These are phyloP conservation scores for Peromyscus leucopus DNA, from an alignment of 2,113 vertebrate genomes.

Conservation along the genomic window DNA sequence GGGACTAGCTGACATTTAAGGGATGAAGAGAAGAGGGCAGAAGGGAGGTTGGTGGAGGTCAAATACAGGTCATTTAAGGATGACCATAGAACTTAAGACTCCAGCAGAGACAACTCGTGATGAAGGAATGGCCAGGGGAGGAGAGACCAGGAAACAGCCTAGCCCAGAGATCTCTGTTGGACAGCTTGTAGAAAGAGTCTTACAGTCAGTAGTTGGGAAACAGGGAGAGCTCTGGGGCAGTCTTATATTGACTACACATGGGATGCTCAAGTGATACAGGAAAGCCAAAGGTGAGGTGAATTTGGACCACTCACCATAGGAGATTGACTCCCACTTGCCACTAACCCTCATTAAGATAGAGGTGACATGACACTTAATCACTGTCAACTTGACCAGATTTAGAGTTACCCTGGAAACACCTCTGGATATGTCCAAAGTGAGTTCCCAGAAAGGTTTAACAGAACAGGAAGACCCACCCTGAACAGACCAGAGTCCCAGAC, in stretches of 20 bases:
- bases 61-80: not conserved
- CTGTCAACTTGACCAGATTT: not conserved
- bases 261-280: not conserved
- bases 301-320: not conserved
- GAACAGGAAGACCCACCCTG: not conserved
- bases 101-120: not conserved
- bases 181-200: not conserved
- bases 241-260: not conserved
- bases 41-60: not conserved
- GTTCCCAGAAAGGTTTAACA: not conserved
- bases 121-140: not conserved
- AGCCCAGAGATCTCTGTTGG: not conserved
- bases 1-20: not conserved
- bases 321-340: not conserved
- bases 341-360: not conserved
- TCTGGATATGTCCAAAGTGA: not conserved
- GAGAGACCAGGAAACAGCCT: not conserved
- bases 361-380: not conserved
- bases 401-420: not conserved
- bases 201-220: not conserved
- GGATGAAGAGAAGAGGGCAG: not conserved
- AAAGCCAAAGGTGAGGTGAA: not conserved
- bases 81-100: not conserved
- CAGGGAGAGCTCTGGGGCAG: not conserved
- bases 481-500: not conserved